Base-by-base conservation (phyloP, 35 echinoderm and acorn worm species). In the Stichopus chloronotus region DNA sequence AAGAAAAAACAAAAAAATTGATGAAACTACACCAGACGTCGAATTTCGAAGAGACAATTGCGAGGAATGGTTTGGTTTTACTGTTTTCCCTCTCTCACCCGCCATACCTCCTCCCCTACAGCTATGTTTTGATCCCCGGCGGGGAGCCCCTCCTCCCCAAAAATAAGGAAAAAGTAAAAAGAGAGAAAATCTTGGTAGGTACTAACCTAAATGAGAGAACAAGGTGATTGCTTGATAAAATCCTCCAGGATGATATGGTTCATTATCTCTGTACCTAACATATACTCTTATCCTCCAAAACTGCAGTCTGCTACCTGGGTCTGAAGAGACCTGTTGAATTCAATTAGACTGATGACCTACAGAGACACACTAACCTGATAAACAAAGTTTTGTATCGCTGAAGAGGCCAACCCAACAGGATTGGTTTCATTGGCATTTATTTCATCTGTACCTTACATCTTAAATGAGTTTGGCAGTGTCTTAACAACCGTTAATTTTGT, bases 221-320 rank as follows among this genome's bases (percentile, higher is more conserved):
- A 85, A 85, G 82, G 82, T 85, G 82, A 85, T 85, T 85, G 82
- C 82, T 85, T 85, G 82, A 85, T 85, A 85, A 85, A 85, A 57
- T 83, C 80, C 80, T 83, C 17, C 80, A 83, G 17, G 80, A 83
- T 56, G 80, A 55, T 58, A 85, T 58, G 43, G 11, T 85, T 85
- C 82, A 85, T 85, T 85, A 85, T 85, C 82, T 85, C 82, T 20
- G 17, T 17, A 85, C 21, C 21, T 53, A 58, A 58, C 54, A 25
- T 58, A 58, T 85, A 19, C n/a, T 20, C 19, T 14, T 74, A 74
- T 20, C 69, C 4, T 7, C 76, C 25, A 85, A 85, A 53, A 85
- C 24, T 55, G 82, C 14, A 85, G 82, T 58, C 82, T 83, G 80
- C 80, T 11, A 83, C 43, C 55, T 83, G 80, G 55, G 43, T 83